A percentile compares a stretch with the other conserved stretches of the same genome.
Evolutionary conservation across 2,113 vertebrate genomes (phyloP).

Genomic region (Circaetus cinerascens): DNA sequence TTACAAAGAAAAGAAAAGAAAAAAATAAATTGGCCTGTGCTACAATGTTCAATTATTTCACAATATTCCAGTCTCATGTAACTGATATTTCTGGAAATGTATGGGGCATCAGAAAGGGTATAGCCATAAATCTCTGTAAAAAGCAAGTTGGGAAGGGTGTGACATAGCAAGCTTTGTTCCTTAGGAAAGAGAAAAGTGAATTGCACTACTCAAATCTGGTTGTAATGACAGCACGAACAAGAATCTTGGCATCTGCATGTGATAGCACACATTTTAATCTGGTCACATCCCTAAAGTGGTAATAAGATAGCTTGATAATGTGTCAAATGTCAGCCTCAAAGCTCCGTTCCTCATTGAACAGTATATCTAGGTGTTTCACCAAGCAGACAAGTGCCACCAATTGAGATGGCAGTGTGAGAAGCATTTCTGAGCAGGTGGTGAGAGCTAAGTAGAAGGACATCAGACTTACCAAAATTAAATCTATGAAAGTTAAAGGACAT

Average conservation of each 20-base stretch:
- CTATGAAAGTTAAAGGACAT: background rate
- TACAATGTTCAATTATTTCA: background rate
- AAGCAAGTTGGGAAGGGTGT: background rate
- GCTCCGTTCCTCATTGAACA: background rate
- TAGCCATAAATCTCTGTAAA: background rate
- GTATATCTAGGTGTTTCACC: background rate
- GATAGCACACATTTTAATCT: constrained; percentile 37
- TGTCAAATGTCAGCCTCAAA: constrained; percentile 36
- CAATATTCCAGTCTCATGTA: background rate
- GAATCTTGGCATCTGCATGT: constrained; percentile 25
- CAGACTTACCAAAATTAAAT: background rate
- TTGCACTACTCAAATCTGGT: background rate
- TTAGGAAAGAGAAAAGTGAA: background rate
- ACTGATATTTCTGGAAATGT: background rate
- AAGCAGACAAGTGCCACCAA: constrained; percentile 1
- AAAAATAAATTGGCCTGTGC: background rate
- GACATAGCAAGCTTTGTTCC: background rate
- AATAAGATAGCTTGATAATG: constrained; percentile 38
- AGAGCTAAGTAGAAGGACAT: background rate
- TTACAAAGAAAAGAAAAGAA: background rate
- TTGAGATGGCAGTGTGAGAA: background rate
- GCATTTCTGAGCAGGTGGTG: constrained; percentile 17
- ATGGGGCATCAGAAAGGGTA: background rate
- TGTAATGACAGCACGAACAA: background rate
- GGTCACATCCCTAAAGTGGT: constrained; percentile 25